These are phyloP conservation scores for Nephrotoma flavescens DNA, from an alignment of 2,888 invertebrate genomes.

Conservation along the genomic window DNA sequence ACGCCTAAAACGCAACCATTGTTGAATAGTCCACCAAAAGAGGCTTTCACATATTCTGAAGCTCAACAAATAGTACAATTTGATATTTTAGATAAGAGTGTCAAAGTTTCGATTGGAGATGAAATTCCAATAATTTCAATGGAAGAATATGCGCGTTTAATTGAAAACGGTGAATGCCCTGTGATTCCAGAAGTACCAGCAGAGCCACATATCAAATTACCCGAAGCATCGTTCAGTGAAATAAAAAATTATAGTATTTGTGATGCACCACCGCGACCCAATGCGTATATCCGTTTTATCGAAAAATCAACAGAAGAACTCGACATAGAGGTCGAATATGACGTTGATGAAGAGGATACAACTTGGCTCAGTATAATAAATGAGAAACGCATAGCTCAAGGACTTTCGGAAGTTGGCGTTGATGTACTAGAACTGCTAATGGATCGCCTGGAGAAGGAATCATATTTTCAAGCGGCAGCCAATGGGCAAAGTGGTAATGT, in stretches of 20 bases:
- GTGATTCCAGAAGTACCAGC: constrained; percentile 25
- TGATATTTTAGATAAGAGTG: constrained; percentile 67
- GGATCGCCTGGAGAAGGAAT: constrained; percentile 96
- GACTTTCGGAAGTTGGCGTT: constrained; percentile 62
- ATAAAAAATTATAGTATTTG: constrained; percentile 65
- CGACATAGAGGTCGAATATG: constrained; percentile 90
- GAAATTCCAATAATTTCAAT: constrained; percentile 52
- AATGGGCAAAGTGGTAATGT: constrained; percentile 59
- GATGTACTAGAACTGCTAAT: constrained; percentile 89
- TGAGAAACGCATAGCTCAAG: constrained; percentile 57
- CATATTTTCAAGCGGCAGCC: constrained; percentile 75
- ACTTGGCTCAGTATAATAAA: constrained; percentile 88
- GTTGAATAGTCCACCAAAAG: constrained; percentile 40
- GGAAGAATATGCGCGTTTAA: constrained; percentile 39
- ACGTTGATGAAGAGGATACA: constrained; percentile 95
- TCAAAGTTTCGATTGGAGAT: constrained; percentile 48
- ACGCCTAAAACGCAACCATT: constrained; percentile 27
- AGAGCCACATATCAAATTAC: constrained; percentile 41
- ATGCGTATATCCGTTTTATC: constrained; percentile 85
- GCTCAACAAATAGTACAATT: constrained; percentile 76
- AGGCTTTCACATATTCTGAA: constrained; percentile 68
- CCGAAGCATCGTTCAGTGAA: constrained; percentile 53
- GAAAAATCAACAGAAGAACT: constrained; percentile 89
- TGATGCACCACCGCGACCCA: constrained; percentile 71
- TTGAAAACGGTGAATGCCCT: constrained; percentile 25